phyloP scores from a whole-genome alignment of 2,113 vertebrate species.

The Genyomyrus donnyi region DNA sequence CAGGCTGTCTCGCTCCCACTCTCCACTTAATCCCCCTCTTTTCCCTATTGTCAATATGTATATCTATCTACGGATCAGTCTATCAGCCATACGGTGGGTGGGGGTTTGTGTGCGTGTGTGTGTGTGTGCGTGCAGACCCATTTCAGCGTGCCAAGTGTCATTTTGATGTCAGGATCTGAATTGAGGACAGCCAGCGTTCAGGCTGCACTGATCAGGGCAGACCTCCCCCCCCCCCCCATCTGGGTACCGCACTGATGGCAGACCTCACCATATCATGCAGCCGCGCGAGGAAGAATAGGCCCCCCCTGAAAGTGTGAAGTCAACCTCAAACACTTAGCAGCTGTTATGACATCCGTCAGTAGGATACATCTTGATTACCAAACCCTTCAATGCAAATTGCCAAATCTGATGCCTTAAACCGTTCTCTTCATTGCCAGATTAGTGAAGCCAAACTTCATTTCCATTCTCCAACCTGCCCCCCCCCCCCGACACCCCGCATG shows the following conservation, averaged over 20 bases:
- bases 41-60: not conserved
- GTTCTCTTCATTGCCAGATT: not conserved
- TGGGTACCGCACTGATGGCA: not conserved
- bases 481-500: not conserved
- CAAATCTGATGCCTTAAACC: not conserved
- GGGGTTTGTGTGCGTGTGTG: not conserved
- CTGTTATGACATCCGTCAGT: not conserved
- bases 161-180: slow-evolving; percentile 15
- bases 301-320: not conserved
- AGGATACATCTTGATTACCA: not conserved
- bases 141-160: not conserved
- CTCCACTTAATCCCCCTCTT: slow-evolving; percentile 1
- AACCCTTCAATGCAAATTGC: not conserved
- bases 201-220: slow-evolving; percentile 9
- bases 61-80: not conserved
- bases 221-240: not conserved
- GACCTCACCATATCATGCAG: not conserved
- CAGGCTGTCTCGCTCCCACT: not conserved
- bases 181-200: slow-evolving; percentile 6
- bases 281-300: not conserved
- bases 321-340: not conserved
- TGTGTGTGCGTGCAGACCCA: not conserved
- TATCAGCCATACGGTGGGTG: not conserved
- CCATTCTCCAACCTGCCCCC: not conserved
- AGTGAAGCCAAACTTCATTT: not conserved